Evolutionary conservation across 2,113 vertebrate genomes (phyloP).

Genomic region (Serilophus lunatus): DNA sequence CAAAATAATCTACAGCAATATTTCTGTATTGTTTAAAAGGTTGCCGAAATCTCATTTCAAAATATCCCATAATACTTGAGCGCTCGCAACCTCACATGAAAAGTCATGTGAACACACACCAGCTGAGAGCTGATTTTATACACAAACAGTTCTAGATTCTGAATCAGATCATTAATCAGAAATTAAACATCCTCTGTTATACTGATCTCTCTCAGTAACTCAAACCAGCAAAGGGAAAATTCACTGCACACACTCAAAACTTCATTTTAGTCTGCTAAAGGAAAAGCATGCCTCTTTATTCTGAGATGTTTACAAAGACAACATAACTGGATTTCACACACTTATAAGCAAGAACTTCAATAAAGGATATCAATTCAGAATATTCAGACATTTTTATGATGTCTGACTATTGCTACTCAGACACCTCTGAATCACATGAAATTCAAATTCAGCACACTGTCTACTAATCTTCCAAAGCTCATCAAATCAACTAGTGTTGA

Average conservation of each 20-base stretch:
- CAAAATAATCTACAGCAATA: neutral
- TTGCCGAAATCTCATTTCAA: neutral
- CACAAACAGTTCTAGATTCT: neutral
- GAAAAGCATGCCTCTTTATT: neutral
- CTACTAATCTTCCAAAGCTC: constrained; percentile 4
- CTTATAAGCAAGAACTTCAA: neutral
- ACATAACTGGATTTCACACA: neutral
- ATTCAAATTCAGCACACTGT: neutral
- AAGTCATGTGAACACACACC: neutral
- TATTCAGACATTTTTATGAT: neutral
- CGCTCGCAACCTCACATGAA: neutral
- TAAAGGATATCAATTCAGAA: neutral
- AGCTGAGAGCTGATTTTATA: neutral
- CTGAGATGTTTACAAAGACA: neutral
- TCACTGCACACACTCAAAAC: neutral
- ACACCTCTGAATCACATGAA: neutral
- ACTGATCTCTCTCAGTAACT: neutral
- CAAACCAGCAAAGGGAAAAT: neutral
- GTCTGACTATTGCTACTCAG: neutral
- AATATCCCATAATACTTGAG: neutral
- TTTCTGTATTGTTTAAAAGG: neutral
- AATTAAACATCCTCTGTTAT: neutral
- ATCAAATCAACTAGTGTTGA: neutral
- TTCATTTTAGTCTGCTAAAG: neutral
- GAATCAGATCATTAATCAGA: neutral